Evolutionary conservation across 2,113 vertebrate genomes (phyloP).

Genomic region (Enhydra lutris): DNA sequence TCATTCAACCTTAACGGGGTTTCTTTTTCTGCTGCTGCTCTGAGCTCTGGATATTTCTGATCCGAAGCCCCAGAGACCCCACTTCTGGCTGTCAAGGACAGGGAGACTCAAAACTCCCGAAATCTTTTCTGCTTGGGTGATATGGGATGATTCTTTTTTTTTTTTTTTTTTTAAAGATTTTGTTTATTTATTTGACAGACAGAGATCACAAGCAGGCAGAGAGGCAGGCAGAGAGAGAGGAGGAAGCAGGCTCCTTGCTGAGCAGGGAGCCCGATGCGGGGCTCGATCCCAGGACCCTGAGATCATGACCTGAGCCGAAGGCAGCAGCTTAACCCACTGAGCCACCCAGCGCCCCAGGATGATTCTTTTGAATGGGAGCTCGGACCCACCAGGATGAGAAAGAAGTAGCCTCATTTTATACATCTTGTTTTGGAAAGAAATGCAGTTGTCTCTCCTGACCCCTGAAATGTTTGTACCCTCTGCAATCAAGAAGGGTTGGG

Average conservation of each 20-base stretch:
- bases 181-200: too few species aligned
- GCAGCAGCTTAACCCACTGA: too few species aligned
- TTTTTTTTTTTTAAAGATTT: too few species aligned
- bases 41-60: not conserved
- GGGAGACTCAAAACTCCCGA: not conserved
- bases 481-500: not conserved
- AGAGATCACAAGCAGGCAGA: too few species aligned
- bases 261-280: too few species aligned
- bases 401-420: not conserved
- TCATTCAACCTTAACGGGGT: not conserved
- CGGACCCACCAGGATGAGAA: fast-evolving
- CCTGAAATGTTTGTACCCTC: not conserved
- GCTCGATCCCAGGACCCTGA: too few species aligned
- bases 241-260: too few species aligned
- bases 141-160: fast-evolving
- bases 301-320: too few species aligned
- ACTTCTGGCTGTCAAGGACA: not conserved
- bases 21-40: not conserved
- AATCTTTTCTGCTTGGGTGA: not conserved
- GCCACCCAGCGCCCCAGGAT: too few species aligned
- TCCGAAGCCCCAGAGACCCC: not conserved
- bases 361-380: not conserved
- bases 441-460: fast-evolving
- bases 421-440: not conserved
- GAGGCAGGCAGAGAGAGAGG: too few species aligned